These are phyloP conservation scores for Argya squamiceps DNA, from an alignment of 2,797 vertebrate genomes.

Conservation along the genomic window DNA sequence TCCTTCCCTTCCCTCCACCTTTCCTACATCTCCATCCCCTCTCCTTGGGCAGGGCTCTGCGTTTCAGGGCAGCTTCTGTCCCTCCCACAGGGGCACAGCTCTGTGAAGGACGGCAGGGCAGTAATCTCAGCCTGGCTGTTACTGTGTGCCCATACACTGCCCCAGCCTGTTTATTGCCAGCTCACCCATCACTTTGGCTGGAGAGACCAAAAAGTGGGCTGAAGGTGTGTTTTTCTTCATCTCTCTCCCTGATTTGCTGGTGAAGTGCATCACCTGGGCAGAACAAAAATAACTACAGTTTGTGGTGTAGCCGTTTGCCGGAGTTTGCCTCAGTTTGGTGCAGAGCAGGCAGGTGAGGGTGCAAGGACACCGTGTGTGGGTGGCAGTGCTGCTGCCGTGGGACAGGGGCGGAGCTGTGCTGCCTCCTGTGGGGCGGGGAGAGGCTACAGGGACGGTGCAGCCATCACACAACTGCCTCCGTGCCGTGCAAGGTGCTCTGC, in stretches of 20 bases:
- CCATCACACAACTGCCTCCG: not conserved
- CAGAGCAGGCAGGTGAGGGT: not conserved
- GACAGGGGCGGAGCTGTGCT: not conserved
- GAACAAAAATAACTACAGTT: not conserved
- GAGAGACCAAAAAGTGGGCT: not conserved
- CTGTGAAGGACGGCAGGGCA: not conserved
- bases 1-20: not conserved
- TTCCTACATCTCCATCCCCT: not conserved
- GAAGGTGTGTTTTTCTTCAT: not conserved
- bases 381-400: not conserved
- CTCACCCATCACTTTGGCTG: not conserved
- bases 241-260: not conserved
- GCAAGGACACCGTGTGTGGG: rapidly evolving
- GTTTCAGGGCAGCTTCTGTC: not conserved
- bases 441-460: not conserved
- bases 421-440: not conserved
- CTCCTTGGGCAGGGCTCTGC: not conserved
- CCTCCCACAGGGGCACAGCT: not conserved
- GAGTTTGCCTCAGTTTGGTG: not conserved
- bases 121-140: not conserved
- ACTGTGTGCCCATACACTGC: not conserved
- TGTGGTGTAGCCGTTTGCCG: not conserved
- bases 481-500: not conserved
- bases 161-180: not conserved
- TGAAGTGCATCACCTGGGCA: not conserved